Evolutionary conservation across 2,113 vertebrate species (phyloP).

Genomic region (Anhinga rufa): DNA sequence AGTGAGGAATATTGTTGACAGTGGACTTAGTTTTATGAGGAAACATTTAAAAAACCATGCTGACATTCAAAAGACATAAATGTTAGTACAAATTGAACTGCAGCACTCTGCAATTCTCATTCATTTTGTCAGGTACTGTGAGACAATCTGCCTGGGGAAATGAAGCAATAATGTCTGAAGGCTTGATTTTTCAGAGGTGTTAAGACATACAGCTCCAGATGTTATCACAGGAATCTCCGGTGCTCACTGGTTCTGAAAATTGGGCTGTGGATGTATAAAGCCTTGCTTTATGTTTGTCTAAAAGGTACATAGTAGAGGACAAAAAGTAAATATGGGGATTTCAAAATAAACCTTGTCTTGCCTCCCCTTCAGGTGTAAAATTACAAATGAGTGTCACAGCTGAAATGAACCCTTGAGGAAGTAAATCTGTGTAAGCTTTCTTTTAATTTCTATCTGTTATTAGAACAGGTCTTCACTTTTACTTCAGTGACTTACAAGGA

Average conservation of each 20-base stretch:
- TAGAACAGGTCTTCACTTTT: neutral
- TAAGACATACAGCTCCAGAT: slow-evolving; percentile 4
- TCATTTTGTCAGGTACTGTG: slow-evolving; percentile 26
- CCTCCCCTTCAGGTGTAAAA: neutral
- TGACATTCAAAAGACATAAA: slow-evolving; percentile 53
- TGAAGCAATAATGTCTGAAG: slow-evolving; percentile 31
- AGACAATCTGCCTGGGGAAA: slow-evolving; percentile 44
- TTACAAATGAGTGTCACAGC: neutral
- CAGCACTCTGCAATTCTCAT: neutral
- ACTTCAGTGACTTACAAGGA: neutral
- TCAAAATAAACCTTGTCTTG: neutral
- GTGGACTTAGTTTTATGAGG: slow-evolving; percentile 47
- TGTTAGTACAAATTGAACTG: slow-evolving; percentile 45
- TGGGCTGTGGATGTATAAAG: neutral
- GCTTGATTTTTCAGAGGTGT: slow-evolving; percentile 20
- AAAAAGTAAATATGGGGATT: neutral
- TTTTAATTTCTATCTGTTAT: neutral
- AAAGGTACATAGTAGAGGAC: neutral
- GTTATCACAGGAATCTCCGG: neutral
- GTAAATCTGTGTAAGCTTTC: neutral
- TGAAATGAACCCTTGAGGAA: neutral
- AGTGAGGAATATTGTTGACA: slow-evolving; percentile 12
- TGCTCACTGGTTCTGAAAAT: neutral
- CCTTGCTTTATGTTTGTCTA: neutral
- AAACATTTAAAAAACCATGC: slow-evolving; percentile 40